These are phyloP conservation scores for Drosophila kambysellisi DNA, from an alignment of 2,888 invertebrate species.

Conservation along the genomic window DNA sequence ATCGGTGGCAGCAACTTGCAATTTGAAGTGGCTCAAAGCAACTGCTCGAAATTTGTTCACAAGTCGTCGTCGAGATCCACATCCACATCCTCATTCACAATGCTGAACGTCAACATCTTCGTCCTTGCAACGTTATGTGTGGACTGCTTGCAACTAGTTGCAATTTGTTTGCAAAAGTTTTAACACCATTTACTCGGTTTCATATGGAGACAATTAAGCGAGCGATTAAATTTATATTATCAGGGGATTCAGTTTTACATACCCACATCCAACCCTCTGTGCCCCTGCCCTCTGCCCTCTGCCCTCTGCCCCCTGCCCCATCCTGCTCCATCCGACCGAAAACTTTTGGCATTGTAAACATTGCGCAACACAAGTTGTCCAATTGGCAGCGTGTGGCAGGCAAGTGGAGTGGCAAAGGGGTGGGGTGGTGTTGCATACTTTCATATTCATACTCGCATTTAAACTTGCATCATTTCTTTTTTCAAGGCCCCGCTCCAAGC, in stretches of 20 bases:
- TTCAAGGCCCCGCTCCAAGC: slow-evolving; percentile 54
- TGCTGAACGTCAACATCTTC: slow-evolving; percentile 29
- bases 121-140: slow-evolving; percentile 33
- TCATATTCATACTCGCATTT: slow-evolving; percentile 49
- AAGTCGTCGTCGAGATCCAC: slow-evolving; percentile 49
- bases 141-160: slow-evolving; percentile 71
- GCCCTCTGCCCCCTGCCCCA: too few species aligned
- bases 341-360: slow-evolving; percentile 63
- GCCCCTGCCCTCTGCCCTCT: too few species aligned
- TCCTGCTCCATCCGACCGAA: background rate
- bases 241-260: slow-evolving; percentile 65
- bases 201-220: slow-evolving; percentile 79
- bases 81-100: slow-evolving; percentile 1
- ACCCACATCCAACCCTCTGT: slow-evolving; percentile 1
- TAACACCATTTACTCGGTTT: slow-evolving; percentile 78
- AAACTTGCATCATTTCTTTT: slow-evolving; percentile 64
- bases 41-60: slow-evolving; percentile 71
- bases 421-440: slow-evolving; percentile 24
- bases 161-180: slow-evolving; percentile 78
- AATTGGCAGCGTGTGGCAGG: background rate
- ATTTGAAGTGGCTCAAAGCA: slow-evolving; percentile 70
- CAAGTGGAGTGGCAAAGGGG: background rate
- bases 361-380: slow-evolving; percentile 36
- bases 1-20: slow-evolving; percentile 70
- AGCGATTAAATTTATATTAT: slow-evolving; percentile 80